Conservation (phyloP, 2,113 vertebrate species). For the Petrocephalus zakoni region DNA sequence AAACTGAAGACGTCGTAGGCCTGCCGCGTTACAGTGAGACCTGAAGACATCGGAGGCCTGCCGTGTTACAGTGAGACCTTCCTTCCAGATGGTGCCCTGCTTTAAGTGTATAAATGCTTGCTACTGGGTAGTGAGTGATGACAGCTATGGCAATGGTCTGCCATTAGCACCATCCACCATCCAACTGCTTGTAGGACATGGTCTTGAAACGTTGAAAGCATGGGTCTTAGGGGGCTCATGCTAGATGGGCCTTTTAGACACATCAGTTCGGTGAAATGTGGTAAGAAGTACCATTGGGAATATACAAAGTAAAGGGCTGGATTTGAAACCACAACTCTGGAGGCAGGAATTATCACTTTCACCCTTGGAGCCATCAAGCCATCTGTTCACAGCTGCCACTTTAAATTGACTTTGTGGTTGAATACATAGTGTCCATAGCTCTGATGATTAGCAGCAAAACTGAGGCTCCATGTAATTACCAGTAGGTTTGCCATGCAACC, state of each 20-base stretch:
- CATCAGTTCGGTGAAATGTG: background rate
- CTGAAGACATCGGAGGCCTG: too few species aligned
- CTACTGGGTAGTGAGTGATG: background rate
- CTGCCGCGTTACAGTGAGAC: background rate
- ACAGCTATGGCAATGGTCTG: background rate
- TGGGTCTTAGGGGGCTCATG: background rate
- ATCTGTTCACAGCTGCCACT: background rate
- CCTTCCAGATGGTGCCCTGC: background rate
- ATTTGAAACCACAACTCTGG: background rate
- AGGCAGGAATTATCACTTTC: background rate
- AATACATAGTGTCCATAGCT: background rate
- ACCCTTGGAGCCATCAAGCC: background rate
- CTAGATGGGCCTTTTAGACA: background rate
- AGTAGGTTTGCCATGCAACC: background rate
- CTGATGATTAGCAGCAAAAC: background rate
- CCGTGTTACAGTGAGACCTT: background rate
- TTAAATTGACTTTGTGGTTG: background rate
- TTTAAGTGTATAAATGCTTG: background rate
- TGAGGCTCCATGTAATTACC: background rate
- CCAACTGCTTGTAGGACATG: background rate
- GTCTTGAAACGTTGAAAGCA: background rate
- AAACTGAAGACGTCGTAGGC: background rate
- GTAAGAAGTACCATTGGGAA: background rate
- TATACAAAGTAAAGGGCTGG: background rate
- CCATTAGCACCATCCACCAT: background rate